phyloP scores from a whole-genome alignment of 2,113 vertebrate genomes.

The Heptranchias perlo region DNA sequence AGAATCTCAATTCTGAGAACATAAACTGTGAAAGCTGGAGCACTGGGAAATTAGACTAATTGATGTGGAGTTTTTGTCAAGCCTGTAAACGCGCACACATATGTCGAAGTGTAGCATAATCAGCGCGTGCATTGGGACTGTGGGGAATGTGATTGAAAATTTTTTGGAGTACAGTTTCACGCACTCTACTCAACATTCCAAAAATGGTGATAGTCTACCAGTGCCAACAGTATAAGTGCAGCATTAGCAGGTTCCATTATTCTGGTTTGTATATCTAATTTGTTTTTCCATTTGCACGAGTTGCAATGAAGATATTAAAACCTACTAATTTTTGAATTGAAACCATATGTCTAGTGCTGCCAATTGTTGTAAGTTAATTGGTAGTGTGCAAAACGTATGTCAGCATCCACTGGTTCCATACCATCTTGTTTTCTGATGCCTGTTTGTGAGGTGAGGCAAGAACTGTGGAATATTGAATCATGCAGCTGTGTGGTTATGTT shows the following conservation, averaged over 20 bases:
- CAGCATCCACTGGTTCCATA: neutral
- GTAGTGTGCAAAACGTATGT: neutral
- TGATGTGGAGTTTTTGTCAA: neutral
- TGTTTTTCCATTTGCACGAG: neutral
- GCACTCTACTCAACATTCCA: neutral
- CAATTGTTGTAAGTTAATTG: neutral
- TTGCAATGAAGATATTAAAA: neutral
- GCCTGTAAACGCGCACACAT: neutral
- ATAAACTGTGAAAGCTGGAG: neutral
- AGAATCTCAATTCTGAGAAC: neutral
- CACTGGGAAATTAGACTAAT: neutral
- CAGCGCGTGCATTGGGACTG: neutral
- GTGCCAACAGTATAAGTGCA: too few species aligned
- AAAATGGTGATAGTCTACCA: neutral
- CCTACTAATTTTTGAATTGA: neutral
- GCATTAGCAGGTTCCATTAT: neutral
- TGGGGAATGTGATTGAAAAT: neutral
- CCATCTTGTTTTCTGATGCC: neutral
- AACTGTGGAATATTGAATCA: neutral
- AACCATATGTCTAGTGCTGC: neutral
- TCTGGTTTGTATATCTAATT: neutral
- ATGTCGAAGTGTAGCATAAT: neutral
- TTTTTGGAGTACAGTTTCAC: neutral
- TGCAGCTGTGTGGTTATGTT: neutral
- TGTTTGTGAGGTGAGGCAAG: neutral